Base-by-base conservation (phyloP, 2,888 invertebrate species). In the Silvanus unidentatus region DNA sequence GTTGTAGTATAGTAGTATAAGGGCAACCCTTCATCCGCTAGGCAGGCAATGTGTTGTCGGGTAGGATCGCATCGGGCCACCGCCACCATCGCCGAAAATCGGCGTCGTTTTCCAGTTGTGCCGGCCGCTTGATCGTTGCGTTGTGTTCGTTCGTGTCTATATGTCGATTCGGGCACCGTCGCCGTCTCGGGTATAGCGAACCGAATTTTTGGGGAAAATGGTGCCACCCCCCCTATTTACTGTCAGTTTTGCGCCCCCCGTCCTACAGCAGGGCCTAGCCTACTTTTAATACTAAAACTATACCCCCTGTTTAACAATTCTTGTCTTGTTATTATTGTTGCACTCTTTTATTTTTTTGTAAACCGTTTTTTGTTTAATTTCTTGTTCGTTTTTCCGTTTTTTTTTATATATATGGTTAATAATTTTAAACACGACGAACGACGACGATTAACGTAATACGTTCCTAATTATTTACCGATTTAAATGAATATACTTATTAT, bases 171-270 rank as follows among this genome's bases (percentile, higher is more conserved):
- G 37, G 4, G 37, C 37, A 37, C 13, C 37, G 12, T 8, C 32
- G 32, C n/a, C n/a, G n/a, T n/a, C n/a, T n/a, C n/a, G n/a, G n/a
- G n/a, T n/a, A 11, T 32, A 12, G 32, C 32, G 32, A n/a, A 12
- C 12, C 12, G 32, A 32, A 22, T 22, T 22, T 22, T 22, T 22
- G 22, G 22, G 22, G 22, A 22, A 22, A 11, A 37, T 16, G 37
- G 37, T 37, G 37, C 56, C 60, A 57, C 58, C 57, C 58, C n/a
- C 59, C 57, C 55, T 52, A 57, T 59, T 57, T 52, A 54, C 55
- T 55, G 58, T 53, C 61, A 61, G 61, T 61, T 58, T 57, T 58
- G 57, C 59, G 54, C 59, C 58, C 56, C 53, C 55, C 58, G 57
- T 55, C 52, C 52, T 50, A 40, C 46, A 52, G 49, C 52, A 48